Conservation (phyloP, 2,888 invertebrate species). For the Oscheius myriophilus region DNA sequence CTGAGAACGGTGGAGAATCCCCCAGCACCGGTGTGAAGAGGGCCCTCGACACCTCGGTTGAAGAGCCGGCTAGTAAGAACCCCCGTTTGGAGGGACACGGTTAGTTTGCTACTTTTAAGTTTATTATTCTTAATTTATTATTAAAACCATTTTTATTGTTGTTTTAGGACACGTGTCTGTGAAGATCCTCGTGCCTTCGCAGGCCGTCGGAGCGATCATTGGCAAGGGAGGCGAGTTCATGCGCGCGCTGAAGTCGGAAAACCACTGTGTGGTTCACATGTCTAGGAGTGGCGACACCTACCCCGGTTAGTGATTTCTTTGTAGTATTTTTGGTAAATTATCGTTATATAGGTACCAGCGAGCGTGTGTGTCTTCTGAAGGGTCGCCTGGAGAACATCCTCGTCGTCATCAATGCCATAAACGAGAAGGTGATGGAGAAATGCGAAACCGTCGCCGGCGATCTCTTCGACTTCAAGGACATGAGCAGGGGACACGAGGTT, state of each 20-base stretch:
- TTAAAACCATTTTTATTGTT: neutral
- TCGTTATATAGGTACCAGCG: constrained; percentile 78
- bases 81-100: constrained; percentile 52
- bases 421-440: constrained; percentile 93
- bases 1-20: too few species aligned
- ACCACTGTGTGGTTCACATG: constrained; percentile 97
- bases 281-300: constrained; percentile 98
- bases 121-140: neutral
- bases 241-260: constrained; percentile 95
- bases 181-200: constrained; percentile 74
- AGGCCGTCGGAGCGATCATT: constrained; percentile 95
- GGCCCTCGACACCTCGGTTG: constrained; percentile 51
- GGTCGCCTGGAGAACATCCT: constrained; percentile 89
- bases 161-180: constrained; percentile 53
- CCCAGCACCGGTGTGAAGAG: constrained; percentile 41
- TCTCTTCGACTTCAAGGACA: constrained; percentile 64
- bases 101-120: neutral
- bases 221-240: constrained; percentile 99
- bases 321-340: neutral
- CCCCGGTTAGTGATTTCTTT: constrained; percentile 81
- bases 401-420: constrained; percentile 89
- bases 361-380: constrained; percentile 90
- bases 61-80: constrained; percentile 67
- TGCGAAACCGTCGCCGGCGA: constrained; percentile 81
- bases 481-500: constrained; percentile 38